These are phyloP conservation scores for Hirudinaria manillensis DNA, from an alignment of 2,888 invertebrate genomes.

Conservation along the genomic window DNA sequence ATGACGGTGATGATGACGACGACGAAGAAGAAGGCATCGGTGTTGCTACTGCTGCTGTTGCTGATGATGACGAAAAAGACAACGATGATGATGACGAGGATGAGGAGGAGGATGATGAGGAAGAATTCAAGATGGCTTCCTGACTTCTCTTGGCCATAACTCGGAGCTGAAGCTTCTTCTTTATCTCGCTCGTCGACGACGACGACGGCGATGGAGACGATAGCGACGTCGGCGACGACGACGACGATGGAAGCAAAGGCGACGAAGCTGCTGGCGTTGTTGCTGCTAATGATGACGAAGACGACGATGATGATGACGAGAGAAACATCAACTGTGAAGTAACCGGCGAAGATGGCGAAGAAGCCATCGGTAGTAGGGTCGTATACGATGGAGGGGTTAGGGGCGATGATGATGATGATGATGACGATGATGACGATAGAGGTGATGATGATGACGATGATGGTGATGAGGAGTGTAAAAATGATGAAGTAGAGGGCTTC, in stretches of 20 bases:
- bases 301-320: conserved; percentile 7
- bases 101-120: not conserved
- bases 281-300: not conserved
- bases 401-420: conserved; percentile 20
- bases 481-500: not conserved
- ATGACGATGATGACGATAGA: conserved; percentile 24
- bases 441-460: conserved; percentile 29
- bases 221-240: conserved; percentile 3
- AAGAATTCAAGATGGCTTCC: conserved; percentile 11
- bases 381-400: not conserved
- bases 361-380: conserved; percentile 4
- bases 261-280: not conserved
- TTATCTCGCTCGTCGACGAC: conserved; percentile 16
- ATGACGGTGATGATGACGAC: not conserved
- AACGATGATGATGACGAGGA: conserved; percentile 26
- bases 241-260: not conserved
- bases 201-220: conserved; percentile 5
- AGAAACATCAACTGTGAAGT: not conserved
- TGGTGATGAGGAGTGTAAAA: not conserved
- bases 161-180: conserved; percentile 10
- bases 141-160: conserved; percentile 15
- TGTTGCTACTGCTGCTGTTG: not conserved
- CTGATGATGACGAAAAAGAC: conserved; percentile 26
- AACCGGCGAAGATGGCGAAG: conserved; percentile 12
- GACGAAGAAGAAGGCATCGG: conserved; percentile 10